Conservation (phyloP, 2,113 vertebrate species). For the Eupsittula cactorum region DNA sequence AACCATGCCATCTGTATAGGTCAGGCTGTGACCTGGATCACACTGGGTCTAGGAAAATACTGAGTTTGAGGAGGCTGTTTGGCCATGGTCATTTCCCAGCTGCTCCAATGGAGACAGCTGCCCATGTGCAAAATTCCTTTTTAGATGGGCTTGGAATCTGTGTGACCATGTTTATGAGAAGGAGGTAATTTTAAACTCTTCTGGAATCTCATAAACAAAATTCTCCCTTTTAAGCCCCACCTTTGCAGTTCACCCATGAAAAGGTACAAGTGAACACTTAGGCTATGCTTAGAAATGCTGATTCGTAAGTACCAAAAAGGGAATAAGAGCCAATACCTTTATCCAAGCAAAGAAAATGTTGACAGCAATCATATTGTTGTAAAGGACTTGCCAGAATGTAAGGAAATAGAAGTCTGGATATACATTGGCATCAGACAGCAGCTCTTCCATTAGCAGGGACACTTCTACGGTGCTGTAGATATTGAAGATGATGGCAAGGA, state of each 20-base stretch:
- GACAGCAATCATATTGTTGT: conserved; percentile 67
- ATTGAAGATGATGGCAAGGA: conserved; percentile 64
- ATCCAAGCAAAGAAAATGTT: conserved; percentile 74
- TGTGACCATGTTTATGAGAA: background rate
- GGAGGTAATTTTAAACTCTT: background rate
- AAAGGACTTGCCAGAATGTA: conserved; percentile 63
- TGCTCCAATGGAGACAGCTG: background rate
- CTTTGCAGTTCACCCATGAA: background rate
- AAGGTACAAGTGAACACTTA: background rate
- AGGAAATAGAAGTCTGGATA: conserved; percentile 75
- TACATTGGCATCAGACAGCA: conserved; percentile 43
- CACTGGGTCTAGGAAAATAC: background rate
- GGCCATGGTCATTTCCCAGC: background rate
- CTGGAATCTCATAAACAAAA: background rate
- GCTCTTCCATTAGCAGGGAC: conserved; percentile 48
- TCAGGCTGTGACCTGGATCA: background rate
- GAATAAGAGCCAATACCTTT: conserved; percentile 57
- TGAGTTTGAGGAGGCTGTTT: background rate
- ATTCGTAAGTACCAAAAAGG: background rate
- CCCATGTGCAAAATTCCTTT: background rate
- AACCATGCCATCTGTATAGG: background rate
- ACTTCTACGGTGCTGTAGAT: conserved; percentile 31
- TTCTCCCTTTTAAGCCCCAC: background rate
- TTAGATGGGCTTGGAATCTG: background rate
- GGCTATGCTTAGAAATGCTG: background rate